A percentile compares a stretch with the other conserved stretches of the same genome.
Conservation (phyloP, 64 coral and sea anemone genomes). For the Dendrophyllia cribrosa region DNA sequence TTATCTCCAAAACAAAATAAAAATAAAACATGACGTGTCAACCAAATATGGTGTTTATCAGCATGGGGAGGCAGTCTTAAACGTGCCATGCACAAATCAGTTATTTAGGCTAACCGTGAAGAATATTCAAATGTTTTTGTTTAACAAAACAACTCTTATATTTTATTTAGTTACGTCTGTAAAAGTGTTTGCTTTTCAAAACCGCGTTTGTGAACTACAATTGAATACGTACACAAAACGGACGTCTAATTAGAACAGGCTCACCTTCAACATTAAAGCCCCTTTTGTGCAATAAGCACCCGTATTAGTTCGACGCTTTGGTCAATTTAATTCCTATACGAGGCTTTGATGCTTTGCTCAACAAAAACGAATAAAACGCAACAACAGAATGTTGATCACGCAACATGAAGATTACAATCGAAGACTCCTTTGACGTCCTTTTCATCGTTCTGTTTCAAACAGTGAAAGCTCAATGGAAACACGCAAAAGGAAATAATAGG, state of each 20-base stretch:
- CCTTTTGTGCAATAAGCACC: neutral
- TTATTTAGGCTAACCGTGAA: neutral
- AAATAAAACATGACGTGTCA: no score
- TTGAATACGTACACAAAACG: neutral
- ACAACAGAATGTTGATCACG: no score
- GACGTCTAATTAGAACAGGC: neutral
- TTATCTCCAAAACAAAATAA: neutral
- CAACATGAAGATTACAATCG: no score
- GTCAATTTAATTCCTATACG: no score
- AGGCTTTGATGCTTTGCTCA: neutral
- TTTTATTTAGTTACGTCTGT: neutral
- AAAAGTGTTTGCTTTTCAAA: slow-evolving; percentile 32
- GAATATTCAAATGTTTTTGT: neutral
- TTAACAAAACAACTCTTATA: slow-evolving; percentile 5
- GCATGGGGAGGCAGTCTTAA: neutral
- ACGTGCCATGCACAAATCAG: neutral
- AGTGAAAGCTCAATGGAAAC: no score
- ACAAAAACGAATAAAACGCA: neutral
- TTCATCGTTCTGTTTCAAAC: no score
- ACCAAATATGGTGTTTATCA: neutral
- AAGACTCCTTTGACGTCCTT: no score
- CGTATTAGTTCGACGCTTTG: neutral
- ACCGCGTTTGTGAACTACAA: neutral
- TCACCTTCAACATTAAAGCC: neutral
- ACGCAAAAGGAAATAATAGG: no score